Evolutionary conservation across 2,888 invertebrate species (phyloP).

Genomic region (Sesia bembeciformis): DNA sequence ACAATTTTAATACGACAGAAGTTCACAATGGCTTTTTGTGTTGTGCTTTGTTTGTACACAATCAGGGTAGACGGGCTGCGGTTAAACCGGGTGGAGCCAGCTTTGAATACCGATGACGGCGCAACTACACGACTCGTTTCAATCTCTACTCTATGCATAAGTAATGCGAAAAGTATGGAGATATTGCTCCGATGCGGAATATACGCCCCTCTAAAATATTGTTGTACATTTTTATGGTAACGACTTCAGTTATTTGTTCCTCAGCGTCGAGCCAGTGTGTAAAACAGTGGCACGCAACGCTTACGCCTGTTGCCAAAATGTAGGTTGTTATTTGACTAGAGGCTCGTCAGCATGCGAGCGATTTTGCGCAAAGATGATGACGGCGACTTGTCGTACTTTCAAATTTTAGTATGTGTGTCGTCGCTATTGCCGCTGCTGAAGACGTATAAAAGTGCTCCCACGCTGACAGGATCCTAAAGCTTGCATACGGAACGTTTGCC

Average conservation of each 20-base stretch:
- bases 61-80: slow-evolving; percentile 53
- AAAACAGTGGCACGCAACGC: neutral
- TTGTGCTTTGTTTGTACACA: slow-evolving; percentile 56
- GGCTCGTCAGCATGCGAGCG: too few relatives aligned
- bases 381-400: too few relatives aligned
- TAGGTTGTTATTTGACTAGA: too few relatives aligned
- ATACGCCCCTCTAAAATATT: slow-evolving; percentile 56
- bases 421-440: too few relatives aligned
- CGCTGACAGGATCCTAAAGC: too few relatives aligned
- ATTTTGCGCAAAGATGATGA: too few relatives aligned
- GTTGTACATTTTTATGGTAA: slow-evolving; percentile 63
- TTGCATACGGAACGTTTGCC: too few relatives aligned
- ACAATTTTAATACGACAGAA: slow-evolving; percentile 10
- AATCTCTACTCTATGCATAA: slow-evolving; percentile 73
- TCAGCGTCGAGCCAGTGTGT: slow-evolving; percentile 17
- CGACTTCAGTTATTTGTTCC: slow-evolving; percentile 55
- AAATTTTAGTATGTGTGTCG: too few relatives aligned
- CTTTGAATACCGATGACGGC: slow-evolving; percentile 66
- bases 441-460: too few relatives aligned
- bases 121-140: slow-evolving; percentile 62
- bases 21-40: slow-evolving; percentile 18
- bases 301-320: too few relatives aligned
- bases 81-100: slow-evolving; percentile 48
- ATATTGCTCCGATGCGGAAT: slow-evolving; percentile 50
- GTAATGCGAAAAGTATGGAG: slow-evolving; percentile 71